These are phyloP conservation scores for Heliconius ismenius DNA, from an alignment of 2,888 invertebrate genomes.

Conservation along the genomic window DNA sequence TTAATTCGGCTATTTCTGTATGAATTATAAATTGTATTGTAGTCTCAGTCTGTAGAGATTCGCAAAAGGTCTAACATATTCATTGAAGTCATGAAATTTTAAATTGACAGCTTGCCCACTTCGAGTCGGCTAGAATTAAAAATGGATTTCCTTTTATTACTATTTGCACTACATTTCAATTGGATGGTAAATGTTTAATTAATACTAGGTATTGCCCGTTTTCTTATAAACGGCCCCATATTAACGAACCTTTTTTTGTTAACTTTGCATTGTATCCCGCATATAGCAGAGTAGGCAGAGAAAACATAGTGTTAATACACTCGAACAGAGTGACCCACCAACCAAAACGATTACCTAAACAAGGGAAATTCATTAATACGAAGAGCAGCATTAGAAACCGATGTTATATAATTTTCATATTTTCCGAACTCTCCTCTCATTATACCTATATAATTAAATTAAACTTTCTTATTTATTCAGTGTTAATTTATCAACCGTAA, in stretches of 20 bases:
- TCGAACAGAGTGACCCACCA: too few species aligned
- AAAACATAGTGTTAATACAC: too few species aligned
- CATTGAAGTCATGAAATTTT: slow-evolving; percentile 21
- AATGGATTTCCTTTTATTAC: neutral
- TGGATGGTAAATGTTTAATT: neutral
- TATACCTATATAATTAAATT: neutral
- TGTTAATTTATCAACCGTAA: slow-evolving; percentile 23
- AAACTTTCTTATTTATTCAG: slow-evolving; percentile 39
- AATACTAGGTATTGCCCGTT: neutral
- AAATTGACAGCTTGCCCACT: neutral
- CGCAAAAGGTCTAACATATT: slow-evolving; percentile 12
- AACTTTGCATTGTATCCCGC: too few species aligned
- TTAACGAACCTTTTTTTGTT: neutral
- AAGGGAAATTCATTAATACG: neutral
- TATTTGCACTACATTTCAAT: neutral
- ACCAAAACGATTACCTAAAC: neutral
- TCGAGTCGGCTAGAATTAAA: neutral
- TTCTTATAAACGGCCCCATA: neutral
- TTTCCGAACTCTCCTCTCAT: slow-evolving; percentile 4
- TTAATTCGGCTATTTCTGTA: neutral
- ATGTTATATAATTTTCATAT: neutral
- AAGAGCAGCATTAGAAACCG: neutral
- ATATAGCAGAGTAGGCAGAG: too few species aligned
- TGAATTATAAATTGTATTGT: neutral
- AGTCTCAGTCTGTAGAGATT: slow-evolving; percentile 7